Percentiles rank a stretch among this genome's conserved stretches.
Evolutionary conservation across 1,140 invertebrate genomes (phyloP).

Genomic region (Theocolax elegans): DNA sequence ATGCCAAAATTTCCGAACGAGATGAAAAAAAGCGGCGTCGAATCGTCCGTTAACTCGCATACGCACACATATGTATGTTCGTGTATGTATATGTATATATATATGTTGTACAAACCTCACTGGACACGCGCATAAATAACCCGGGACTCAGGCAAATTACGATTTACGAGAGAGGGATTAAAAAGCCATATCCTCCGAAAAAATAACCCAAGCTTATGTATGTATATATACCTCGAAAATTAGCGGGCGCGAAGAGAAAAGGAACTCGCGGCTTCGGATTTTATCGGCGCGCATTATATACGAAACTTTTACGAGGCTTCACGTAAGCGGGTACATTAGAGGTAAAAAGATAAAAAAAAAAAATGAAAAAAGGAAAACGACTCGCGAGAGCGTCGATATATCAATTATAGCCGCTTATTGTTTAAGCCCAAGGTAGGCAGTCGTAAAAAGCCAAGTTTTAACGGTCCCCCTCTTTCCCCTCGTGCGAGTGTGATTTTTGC

Average conservation of each 20-base stretch:
- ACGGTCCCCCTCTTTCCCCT: neutral
- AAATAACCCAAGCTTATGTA: constrained; percentile 21
- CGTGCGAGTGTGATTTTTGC: constrained; percentile 7
- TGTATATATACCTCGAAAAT: constrained; percentile 10
- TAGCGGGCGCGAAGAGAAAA: neutral
- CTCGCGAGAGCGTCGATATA: constrained; percentile 27
- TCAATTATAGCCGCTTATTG: constrained; percentile 40
- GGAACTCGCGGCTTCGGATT: neutral
- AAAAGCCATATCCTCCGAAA: constrained; percentile 35
- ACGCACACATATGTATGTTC: no score
- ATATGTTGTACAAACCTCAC: no score
- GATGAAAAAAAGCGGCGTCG: no score
- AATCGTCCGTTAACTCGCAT: no score
- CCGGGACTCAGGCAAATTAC: constrained; percentile 19
- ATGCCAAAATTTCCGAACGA: no score
- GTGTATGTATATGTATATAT: no score
- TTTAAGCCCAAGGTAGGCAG: constrained; percentile 20
- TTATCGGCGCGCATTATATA: constrained; percentile 36
- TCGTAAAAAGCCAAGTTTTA: constrained; percentile 29
- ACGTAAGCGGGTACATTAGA: constrained; percentile 25
- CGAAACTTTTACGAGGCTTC: constrained; percentile 32
- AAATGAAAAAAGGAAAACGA: neutral
- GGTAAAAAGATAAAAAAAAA: neutral
- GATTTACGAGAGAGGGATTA: constrained; percentile 39
- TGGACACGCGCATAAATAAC: no score